Percentiles rank a stretch among this genome's conserved stretches.
Conservation (phyloP, 2,888 invertebrate genomes). For the Syrphus vitripennis region DNA sequence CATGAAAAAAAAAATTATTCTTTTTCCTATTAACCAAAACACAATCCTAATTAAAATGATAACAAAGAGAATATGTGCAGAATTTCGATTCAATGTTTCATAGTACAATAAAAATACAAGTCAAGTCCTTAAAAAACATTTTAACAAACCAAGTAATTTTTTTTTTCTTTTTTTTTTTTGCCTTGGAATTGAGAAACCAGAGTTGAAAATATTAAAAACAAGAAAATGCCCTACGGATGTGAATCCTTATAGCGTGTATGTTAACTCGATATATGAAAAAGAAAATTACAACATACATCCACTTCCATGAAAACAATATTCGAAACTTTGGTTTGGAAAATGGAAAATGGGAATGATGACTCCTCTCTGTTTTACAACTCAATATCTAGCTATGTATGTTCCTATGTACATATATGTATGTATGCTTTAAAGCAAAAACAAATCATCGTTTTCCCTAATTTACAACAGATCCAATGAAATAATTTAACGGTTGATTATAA, state of each 20-base stretch:
- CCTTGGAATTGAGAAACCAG: not conserved
- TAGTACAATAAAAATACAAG: not conserved
- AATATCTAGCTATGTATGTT: too few relatives aligned
- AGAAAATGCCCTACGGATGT: not conserved
- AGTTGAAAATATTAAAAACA: conserved; percentile 10
- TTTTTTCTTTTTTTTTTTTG: not conserved
- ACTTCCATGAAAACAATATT: not conserved
- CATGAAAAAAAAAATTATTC: not conserved
- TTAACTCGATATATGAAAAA: not conserved
- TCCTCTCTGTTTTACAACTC: too few relatives aligned
- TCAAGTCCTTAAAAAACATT: not conserved
- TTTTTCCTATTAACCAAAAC: not conserved
- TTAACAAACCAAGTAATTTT: not conserved
- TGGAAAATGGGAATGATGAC: not conserved
- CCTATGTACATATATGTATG: not conserved
- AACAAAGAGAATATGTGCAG: not conserved
- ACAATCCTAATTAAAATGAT: conserved; percentile 16
- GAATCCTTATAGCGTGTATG: not conserved
- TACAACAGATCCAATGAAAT: conserved; percentile 55
- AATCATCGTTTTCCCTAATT: conserved; percentile 49
- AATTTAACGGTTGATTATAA: conserved; percentile 63
- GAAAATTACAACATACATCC: not conserved
- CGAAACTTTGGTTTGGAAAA: not conserved
- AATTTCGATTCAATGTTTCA: not conserved
- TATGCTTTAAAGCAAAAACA: conserved; percentile 10